Conservation (phyloP, 1,140 invertebrate species). For the Marisa cornuarietis region DNA sequence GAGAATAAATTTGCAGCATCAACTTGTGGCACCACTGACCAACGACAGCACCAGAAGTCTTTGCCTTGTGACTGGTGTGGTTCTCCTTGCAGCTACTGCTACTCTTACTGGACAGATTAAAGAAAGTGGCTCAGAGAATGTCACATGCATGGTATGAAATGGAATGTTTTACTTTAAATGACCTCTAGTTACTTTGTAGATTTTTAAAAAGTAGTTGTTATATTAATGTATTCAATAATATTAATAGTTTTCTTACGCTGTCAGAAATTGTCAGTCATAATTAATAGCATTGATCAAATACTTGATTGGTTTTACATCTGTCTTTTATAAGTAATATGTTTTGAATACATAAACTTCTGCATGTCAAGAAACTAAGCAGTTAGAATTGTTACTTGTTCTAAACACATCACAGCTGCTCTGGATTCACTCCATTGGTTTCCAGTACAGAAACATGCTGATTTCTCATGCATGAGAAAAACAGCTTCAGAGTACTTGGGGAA, state of each 20-base stretch:
- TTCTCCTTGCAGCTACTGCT: not conserved
- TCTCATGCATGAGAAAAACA: no score
- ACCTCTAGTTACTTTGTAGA: not conserved
- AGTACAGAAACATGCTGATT: no score
- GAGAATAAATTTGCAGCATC: slow-evolving; percentile 10
- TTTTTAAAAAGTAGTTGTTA: not conserved
- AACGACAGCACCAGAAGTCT: slow-evolving; percentile 12
- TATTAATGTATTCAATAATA: not conserved
- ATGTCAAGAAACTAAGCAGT: no score
- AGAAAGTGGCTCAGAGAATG: slow-evolving; percentile 3
- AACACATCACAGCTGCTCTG: not conserved
- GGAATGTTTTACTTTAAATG: not conserved
- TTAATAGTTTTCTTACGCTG: not conserved
- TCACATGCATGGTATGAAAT: not conserved
- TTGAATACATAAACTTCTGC: no score
- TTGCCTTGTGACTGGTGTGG: slow-evolving; percentile 18
- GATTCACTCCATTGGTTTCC: not conserved
- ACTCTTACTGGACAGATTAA: not conserved
- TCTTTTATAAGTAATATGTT: not conserved
- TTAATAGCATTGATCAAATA: not conserved
- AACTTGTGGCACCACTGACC: slow-evolving; percentile 8
- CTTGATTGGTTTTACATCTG: not conserved
- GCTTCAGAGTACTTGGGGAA: no score
- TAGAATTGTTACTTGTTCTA: no score
- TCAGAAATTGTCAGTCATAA: not conserved